Evolutionary conservation across 2,888 invertebrate genomes (phyloP).

Genomic region (Dusona sp.): DNA sequence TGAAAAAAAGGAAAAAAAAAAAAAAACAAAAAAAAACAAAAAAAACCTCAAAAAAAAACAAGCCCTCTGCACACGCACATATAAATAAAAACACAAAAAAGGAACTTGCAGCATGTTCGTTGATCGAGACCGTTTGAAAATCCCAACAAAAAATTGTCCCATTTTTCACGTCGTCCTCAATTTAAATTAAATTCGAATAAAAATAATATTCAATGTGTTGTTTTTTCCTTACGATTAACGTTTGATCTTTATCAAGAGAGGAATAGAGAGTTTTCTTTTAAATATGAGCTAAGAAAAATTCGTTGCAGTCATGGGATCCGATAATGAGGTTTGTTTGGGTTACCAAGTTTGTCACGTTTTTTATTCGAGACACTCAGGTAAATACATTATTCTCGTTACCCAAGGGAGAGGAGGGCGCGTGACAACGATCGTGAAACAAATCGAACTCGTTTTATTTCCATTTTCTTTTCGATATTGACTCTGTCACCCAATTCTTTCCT

Average conservation of each 20-base stretch:
- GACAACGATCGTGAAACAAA: slow-evolving; percentile 72
- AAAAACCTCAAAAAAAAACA: not conserved
- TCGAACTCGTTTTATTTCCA: slow-evolving; percentile 23
- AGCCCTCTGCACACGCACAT: not conserved
- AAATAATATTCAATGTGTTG: no score
- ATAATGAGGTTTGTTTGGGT: not conserved
- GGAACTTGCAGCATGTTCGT: not conserved
- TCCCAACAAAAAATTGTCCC: no score
- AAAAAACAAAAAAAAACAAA: slow-evolving; percentile 10
- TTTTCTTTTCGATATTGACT: slow-evolving; percentile 45
- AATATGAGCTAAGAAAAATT: not conserved
- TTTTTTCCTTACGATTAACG: not conserved
- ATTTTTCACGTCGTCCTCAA: no score
- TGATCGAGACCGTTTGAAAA: not conserved
- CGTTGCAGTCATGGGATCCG: not conserved
- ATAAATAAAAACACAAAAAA: not conserved
- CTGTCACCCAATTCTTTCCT: slow-evolving; percentile 42
- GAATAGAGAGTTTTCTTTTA: not conserved
- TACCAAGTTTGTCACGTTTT: not conserved
- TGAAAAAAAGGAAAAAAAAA: no score
- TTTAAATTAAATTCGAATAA: no score
- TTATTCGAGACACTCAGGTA: not conserved
- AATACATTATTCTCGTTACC: not conserved
- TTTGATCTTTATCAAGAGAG: not conserved
- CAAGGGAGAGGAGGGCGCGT: not conserved